A percentile compares a stretch with the other conserved stretches of the same genome.
These are phyloP conservation scores for Alces alces DNA, from an alignment of 2,113 vertebrate species.

Conservation along the genomic window DNA sequence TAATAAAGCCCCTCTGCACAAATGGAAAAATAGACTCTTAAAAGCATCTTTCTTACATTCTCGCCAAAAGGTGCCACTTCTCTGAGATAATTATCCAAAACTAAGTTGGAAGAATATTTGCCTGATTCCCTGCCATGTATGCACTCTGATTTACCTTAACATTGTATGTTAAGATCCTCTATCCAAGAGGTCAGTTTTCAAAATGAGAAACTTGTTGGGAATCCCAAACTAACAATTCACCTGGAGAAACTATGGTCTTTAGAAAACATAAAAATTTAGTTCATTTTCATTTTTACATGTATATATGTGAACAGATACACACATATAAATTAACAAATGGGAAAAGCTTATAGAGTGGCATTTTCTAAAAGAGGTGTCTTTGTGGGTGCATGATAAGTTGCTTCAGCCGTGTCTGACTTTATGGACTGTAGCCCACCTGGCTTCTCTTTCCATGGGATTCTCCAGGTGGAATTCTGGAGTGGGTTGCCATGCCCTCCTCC, in stretches of 20 bases:
- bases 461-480: not conserved
- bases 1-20: constrained; percentile 6
- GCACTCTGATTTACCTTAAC: not conserved
- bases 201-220: not conserved
- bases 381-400: not conserved
- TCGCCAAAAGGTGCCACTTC: not conserved
- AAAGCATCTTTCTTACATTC: not conserved
- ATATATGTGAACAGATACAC: not conserved
- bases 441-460: not conserved
- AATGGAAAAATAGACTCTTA: constrained; percentile 19
- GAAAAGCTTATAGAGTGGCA: not conserved
- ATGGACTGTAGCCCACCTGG: not conserved
- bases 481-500: not conserved
- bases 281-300: not conserved
- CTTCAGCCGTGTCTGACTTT: not conserved
- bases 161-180: not conserved
- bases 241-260: not conserved
- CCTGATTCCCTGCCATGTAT: not conserved
- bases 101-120: not conserved
- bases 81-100: not conserved
- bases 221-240: not conserved
- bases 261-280: not conserved
- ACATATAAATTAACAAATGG: not conserved
- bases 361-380: not conserved
- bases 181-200: not conserved